These are phyloP conservation scores for Gnathonemus longibarbis DNA, from an alignment of 2,113 vertebrate species.

Conservation along the genomic window DNA sequence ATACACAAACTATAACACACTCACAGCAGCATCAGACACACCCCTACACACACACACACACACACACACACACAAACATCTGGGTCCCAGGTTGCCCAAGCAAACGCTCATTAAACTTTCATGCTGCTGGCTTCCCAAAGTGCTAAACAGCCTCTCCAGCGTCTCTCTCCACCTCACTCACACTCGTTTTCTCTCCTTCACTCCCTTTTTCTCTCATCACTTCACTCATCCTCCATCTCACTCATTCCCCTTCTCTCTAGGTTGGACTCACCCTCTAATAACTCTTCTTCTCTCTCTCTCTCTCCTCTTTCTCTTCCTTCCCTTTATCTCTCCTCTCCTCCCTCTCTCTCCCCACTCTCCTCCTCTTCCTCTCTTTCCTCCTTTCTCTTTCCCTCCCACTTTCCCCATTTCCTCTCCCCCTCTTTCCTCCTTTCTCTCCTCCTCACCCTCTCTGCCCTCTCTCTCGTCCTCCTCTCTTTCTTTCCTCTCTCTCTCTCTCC, in stretches of 20 bases:
- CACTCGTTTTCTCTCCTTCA: neutral
- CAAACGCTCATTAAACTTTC: slow-evolving; percentile 52
- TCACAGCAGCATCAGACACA: no score
- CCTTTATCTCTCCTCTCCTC: neutral
- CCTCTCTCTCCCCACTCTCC: neutral
- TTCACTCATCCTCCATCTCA: neutral
- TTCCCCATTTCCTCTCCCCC: no score
- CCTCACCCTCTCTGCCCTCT: no score
- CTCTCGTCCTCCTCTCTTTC: neutral
- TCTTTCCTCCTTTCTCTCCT: neutral
- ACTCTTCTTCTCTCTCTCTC: neutral
- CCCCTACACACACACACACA: neutral
- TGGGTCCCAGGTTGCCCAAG: slow-evolving; percentile 32
- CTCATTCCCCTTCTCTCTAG: neutral
- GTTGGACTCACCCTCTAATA: neutral
- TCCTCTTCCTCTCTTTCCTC: neutral
- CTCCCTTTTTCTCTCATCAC: neutral
- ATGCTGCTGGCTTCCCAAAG: slow-evolving; percentile 45
- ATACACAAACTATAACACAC: neutral
- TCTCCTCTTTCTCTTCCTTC: neutral
- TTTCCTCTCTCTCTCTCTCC: neutral
- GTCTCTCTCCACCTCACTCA: neutral
- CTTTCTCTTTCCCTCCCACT: neutral
- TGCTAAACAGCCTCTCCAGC: slow-evolving; percentile 42
- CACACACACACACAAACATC: slow-evolving; percentile 18